Base-by-base conservation (phyloP, 2,888 invertebrate species). In the Leptinotarsa juncta region DNA sequence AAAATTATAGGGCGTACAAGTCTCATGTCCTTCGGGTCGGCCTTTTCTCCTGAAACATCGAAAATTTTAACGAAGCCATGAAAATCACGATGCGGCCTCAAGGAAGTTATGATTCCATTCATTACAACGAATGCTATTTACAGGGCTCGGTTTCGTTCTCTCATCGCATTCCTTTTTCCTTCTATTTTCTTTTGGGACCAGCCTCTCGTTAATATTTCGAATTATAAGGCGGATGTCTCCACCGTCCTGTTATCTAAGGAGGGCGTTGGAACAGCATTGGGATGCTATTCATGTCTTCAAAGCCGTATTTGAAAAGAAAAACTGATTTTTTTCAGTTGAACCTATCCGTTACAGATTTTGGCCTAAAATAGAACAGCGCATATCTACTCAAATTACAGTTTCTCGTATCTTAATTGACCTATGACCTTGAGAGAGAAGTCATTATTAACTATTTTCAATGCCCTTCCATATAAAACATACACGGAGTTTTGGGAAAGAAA, bases 31-130 rank as follows among this genome's bases (percentile, higher is more conserved):
- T 97, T 70, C 90, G 97, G 70, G 94, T 97, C 42, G 96, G 97
- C 1, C 92, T 96, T 74, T 94, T 94, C 80, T 97, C 96, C 88
- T 97, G 97, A 96, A 96, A 97, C 86, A 94, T 96, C 81, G 97
- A 97, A 69, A 97, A 97, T 89, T 97, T 98, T 90, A 97, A 97
- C 90, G 95, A 96, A 65, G 96, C 97, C 78, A 96, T 97, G 92
- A 97, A 98, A 89, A 96, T 98, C 82, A 93, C 98, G n/a, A 5
- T 51, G 51, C 80, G 97, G 97, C 70, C 92, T 98, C 85, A 97
- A 96, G 96, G 97, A 90, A 93, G 94, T 91, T 14, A 62, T 62
- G 18, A 57, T 57, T 57, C 57, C 26, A 62, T 62, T 26, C 10
- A 62, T 62, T 16, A 32, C 32, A 62, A 7, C 7, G 20, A 20